Evolutionary conservation across 2,888 invertebrate species (phyloP).

Genomic region (Thecophora atra): DNA sequence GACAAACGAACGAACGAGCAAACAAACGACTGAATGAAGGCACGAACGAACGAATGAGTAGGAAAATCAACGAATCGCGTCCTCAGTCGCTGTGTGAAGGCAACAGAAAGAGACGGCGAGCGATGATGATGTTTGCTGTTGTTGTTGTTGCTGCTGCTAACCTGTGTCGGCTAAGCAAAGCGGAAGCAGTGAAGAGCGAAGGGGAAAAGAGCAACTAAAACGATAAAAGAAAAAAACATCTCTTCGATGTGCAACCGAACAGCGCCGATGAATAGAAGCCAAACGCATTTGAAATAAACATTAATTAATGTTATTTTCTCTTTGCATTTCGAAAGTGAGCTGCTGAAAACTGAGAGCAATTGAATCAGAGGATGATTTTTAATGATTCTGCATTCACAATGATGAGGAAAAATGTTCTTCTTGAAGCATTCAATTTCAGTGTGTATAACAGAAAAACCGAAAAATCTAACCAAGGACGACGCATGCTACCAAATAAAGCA

Average conservation of each 20-base stretch:
- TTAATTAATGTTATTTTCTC: neutral
- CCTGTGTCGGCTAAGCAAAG: slow-evolving; percentile 18
- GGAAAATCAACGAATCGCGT: slow-evolving; percentile 15
- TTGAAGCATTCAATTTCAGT: neutral
- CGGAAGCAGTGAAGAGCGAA: neutral
- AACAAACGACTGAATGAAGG: neutral
- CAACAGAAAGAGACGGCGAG: slow-evolving; percentile 31
- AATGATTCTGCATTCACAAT: too few relatives aligned
- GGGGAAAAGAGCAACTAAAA: neutral
- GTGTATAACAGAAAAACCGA: neutral
- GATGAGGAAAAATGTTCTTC: neutral
- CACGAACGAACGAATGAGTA: slow-evolving; percentile 17
- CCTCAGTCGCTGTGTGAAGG: slow-evolving; percentile 6
- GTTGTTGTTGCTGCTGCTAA: too few relatives aligned
- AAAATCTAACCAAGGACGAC: slow-evolving; percentile 3
- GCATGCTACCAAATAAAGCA: slow-evolving; percentile 18
- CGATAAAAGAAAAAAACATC: too few relatives aligned
- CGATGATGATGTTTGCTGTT: neutral
- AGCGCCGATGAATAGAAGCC: neutral
- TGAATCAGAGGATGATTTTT: too few relatives aligned
- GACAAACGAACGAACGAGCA: slow-evolving; percentile 19
- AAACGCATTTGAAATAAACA: neutral
- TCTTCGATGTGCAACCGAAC: too few relatives aligned
- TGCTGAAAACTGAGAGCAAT: too few relatives aligned
- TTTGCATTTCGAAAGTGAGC: neutral